Evolutionary conservation across 1,140 invertebrate genomes (phyloP), one percentile per base, ranked within the genome.

Genomic region (Chlorops oryzae): DNA sequence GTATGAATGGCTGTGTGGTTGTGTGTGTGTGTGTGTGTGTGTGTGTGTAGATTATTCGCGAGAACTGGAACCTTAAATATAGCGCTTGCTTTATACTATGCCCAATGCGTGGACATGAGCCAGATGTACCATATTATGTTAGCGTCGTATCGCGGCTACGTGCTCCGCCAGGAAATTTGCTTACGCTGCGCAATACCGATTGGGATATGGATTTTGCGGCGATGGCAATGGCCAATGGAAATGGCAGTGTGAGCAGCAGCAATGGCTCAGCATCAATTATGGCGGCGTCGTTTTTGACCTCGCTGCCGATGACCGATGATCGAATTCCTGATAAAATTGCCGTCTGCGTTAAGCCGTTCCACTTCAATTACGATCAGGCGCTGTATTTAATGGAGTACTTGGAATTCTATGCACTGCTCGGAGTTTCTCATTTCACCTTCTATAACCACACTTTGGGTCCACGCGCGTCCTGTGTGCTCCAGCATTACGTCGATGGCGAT

Each of bases 11-110:
- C n/a, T n/a, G n/a, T n/a, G n/a, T n/a, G n/a, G n/a, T n/a, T n/a
- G n/a, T n/a, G n/a, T n/a, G n/a, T n/a, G n/a, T n/a, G n/a, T n/a
- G n/a, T n/a, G n/a, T n/a, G n/a, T n/a, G n/a, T n/a, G n/a, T n/a
- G n/a, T n/a, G n/a, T n/a, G n/a, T 73, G 41, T 54, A 87, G 81
- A 80, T 87, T 1, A 94, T 95, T 24, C 76, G 90, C 22, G 92
- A 96, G 72, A 93, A 94, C 70, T 96, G 91, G 91, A 94, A 92
- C 69, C 73, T 94, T 3, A 91, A 91, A 63, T 96, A 92, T 73
- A 93, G 89, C 59, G 92, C 91, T 7, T 88, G 85, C 55, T 95
- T 94, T 65, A 80, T 96, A 3, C 77, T 92, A 32, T 94, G 91
- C 59, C 82, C 87, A 3, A 70, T 92, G 32, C 74, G 77, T 73